These are phyloP conservation scores for Drosophila mojavensis DNA, from an alignment of 1,140 invertebrate species.

Conservation along the genomic window DNA sequence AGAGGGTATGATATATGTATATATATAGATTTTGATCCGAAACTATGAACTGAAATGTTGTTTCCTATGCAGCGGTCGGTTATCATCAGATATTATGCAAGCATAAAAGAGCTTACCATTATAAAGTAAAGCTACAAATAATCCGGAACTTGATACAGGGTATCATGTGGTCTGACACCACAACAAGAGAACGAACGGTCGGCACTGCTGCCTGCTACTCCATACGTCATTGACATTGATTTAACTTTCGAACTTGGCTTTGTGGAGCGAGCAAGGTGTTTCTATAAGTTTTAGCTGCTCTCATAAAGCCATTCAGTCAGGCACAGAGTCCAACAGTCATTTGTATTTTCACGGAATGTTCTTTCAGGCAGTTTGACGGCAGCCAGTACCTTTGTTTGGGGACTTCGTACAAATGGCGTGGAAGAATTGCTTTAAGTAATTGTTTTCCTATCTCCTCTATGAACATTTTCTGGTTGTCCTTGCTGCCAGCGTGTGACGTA, in stretches of 20 bases:
- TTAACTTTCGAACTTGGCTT: conserved; percentile 68
- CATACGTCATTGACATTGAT: conserved; percentile 71
- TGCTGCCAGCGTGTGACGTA: not conserved
- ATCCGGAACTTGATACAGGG: not conserved
- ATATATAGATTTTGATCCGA: too few relatives aligned
- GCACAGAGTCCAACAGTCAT: conserved; percentile 55
- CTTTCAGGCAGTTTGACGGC: conserved; percentile 44
- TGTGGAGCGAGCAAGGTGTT: conserved; percentile 58
- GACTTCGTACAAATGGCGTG: conserved; percentile 78
- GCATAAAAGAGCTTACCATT: too few relatives aligned
- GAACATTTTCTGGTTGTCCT: conserved; percentile 39
- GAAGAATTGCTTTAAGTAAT: conserved; percentile 81
- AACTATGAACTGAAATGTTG: too few relatives aligned
- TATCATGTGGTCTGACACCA: not conserved
- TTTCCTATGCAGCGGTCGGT: not conserved
- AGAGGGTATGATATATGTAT: too few relatives aligned
- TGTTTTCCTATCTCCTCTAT: conserved; percentile 59
- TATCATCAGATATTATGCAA: not conserved
- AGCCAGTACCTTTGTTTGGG: conserved; percentile 80
- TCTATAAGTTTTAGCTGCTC: conserved; percentile 61
- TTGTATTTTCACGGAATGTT: conserved; percentile 46
- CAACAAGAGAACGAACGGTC: not conserved
- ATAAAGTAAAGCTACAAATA: too few relatives aligned
- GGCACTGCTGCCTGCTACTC: conserved; percentile 44
- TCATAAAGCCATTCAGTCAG: conserved; percentile 40